Conservation (phyloP, 2,888 invertebrate species). For the Allophyes oxyacanthae region DNA sequence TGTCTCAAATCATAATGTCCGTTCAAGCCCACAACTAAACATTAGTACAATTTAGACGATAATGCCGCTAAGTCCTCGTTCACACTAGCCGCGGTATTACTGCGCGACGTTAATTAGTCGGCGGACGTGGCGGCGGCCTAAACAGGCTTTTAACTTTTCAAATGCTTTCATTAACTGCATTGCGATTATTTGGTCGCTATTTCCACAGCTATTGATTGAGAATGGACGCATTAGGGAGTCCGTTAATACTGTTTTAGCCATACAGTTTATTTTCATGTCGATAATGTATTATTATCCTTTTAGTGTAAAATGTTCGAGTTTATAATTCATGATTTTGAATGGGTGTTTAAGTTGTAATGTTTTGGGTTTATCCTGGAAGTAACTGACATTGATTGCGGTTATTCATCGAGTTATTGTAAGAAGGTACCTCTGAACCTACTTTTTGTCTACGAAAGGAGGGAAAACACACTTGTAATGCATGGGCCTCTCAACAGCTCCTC, state of each 20-base stretch:
- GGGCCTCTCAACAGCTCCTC: too few relatives aligned
- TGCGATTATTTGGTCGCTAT: constrained; percentile 75
- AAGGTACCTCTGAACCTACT: too few relatives aligned
- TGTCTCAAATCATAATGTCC: constrained; percentile 72
- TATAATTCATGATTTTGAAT: constrained; percentile 7
- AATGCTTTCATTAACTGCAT: constrained; percentile 83
- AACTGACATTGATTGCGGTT: not conserved
- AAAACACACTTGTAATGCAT: too few relatives aligned
- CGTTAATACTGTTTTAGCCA: constrained; percentile 60
- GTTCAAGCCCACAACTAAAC: constrained; percentile 77
- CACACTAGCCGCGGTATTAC: constrained; percentile 78
- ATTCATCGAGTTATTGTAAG: too few relatives aligned
- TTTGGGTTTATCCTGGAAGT: not conserved
- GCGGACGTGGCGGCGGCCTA: constrained; percentile 73
- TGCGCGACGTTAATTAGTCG: constrained; percentile 82
- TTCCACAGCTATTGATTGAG: constrained; percentile 74
- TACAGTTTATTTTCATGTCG: constrained; percentile 67
- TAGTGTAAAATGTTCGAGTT: constrained; percentile 12
- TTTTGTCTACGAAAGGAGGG: too few relatives aligned
- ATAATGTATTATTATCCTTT: constrained; percentile 19
- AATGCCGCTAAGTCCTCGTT: constrained; percentile 85
- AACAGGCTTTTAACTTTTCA: constrained; percentile 86
- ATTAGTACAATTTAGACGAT: constrained; percentile 87
- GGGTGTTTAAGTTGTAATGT: not conserved
- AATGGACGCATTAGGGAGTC: constrained; percentile 66